Evolutionary conservation across 2,888 invertebrate genomes (phyloP).

Genomic region (Cordilura impudica): DNA sequence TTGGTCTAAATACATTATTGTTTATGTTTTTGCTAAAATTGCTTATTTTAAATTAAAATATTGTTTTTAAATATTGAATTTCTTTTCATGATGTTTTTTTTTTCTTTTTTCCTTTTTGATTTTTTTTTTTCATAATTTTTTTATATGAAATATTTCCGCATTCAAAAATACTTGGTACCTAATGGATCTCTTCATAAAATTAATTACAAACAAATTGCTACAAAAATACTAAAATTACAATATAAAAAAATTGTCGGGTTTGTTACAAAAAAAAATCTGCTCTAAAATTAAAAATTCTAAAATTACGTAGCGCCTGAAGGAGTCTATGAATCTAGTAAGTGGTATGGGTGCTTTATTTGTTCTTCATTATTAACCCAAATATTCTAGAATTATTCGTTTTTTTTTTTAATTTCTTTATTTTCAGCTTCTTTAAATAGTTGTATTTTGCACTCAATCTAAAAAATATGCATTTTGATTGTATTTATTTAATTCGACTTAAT

Average conservation of each 20-base stretch:
- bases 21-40: conserved; percentile 43
- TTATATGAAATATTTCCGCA: conserved; percentile 57
- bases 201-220: conserved; percentile 41
- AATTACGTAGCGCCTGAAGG: conserved; percentile 76
- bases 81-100: conserved; percentile 59
- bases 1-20: not conserved
- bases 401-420: conserved; percentile 48
- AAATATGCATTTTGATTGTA: conserved; percentile 28
- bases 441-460: conserved; percentile 2
- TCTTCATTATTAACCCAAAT: conserved; percentile 64
- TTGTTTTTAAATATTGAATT: conserved; percentile 55
- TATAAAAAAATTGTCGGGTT: conserved; percentile 19
- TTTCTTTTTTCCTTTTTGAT: conserved; percentile 61
- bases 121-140: conserved; percentile 47
- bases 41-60: conserved; percentile 5
- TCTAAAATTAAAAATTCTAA: conserved; percentile 62
- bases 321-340: conserved; percentile 78
- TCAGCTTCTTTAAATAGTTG: conserved; percentile 11
- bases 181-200: conserved; percentile 49
- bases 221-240: conserved; percentile 45
- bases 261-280: conserved; percentile 46
- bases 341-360: conserved; percentile 78
- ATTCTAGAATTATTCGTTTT: conserved; percentile 52
- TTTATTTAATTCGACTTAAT: not conserved
- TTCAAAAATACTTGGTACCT: conserved; percentile 53